phyloP scores from a whole-genome alignment of 2,888 invertebrate genomes.

The Hecatera dysodea region DNA sequence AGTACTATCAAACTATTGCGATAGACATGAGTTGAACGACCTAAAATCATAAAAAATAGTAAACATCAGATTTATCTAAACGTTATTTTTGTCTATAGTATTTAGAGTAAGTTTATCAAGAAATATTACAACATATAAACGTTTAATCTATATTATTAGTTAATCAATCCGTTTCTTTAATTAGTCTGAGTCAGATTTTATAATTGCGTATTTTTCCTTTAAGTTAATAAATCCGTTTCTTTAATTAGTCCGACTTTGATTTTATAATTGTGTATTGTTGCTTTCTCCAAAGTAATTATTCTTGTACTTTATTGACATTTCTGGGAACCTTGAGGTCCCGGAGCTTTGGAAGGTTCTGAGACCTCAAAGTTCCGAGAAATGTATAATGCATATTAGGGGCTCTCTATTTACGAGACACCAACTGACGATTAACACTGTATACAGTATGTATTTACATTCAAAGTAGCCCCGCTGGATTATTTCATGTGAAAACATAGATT shows the following conservation, averaged over 20 bases:
- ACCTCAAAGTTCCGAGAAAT: too few relatives aligned
- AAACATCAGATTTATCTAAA: not conserved
- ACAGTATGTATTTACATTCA: too few relatives aligned
- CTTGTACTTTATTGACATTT: too few relatives aligned
- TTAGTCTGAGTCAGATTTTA: not conserved
- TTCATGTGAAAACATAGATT: too few relatives aligned
- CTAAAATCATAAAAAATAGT: constrained; percentile 27
- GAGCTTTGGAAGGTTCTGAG: too few relatives aligned
- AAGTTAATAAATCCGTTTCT: not conserved
- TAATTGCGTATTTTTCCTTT: too few relatives aligned
- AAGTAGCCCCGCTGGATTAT: too few relatives aligned
- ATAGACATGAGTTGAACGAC: constrained; percentile 31
- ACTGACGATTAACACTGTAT: too few relatives aligned
- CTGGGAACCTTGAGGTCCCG: too few relatives aligned
- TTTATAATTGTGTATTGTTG: not conserved
- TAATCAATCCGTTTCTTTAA: not conserved
- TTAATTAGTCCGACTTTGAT: not conserved
- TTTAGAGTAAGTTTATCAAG: not conserved
- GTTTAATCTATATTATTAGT: too few relatives aligned
- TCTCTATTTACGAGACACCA: too few relatives aligned
- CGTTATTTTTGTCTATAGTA: not conserved
- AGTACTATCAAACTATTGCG: constrained; percentile 17
- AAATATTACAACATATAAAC: not conserved
- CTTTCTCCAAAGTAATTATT: not conserved
- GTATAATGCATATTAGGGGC: too few relatives aligned